phyloP scores from a whole-genome alignment of 2,797 vertebrate species.

The Micrastur ruficollis region DNA sequence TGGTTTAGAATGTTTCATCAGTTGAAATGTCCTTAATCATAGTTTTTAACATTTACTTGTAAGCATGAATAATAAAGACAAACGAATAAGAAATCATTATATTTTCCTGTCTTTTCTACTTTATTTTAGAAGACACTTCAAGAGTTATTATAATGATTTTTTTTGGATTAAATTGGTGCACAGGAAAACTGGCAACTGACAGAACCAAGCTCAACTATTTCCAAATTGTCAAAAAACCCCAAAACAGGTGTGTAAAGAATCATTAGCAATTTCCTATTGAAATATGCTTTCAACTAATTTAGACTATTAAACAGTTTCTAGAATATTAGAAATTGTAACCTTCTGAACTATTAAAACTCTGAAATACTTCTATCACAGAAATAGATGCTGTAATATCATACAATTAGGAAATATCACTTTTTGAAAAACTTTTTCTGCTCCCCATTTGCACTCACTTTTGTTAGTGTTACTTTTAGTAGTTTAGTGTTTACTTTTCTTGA shows the following conservation, averaged over 20 bases:
- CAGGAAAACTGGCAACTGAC: background rate
- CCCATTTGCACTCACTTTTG: background rate
- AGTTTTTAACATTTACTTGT: background rate
- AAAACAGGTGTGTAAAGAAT: background rate
- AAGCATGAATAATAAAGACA: background rate
- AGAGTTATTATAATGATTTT: background rate
- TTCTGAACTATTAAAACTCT: background rate
- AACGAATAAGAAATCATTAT: background rate
- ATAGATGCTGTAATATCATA: background rate
- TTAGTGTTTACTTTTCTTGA: background rate
- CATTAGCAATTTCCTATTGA: background rate
- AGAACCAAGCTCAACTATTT: background rate
- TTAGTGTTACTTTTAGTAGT: background rate
- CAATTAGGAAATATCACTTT: background rate
- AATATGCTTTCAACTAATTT: background rate
- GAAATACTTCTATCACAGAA: background rate
- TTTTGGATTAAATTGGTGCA: background rate
- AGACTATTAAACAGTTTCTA: background rate
- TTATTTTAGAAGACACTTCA: background rate
- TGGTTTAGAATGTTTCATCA: background rate
- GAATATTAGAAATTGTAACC: background rate
- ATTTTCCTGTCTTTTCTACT: background rate
- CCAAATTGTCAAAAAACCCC: background rate
- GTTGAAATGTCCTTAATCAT: background rate
- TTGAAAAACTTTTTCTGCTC: background rate